phyloP scores from a whole-genome alignment of 1,140 invertebrate genomes.

The Drusus annulatus region DNA sequence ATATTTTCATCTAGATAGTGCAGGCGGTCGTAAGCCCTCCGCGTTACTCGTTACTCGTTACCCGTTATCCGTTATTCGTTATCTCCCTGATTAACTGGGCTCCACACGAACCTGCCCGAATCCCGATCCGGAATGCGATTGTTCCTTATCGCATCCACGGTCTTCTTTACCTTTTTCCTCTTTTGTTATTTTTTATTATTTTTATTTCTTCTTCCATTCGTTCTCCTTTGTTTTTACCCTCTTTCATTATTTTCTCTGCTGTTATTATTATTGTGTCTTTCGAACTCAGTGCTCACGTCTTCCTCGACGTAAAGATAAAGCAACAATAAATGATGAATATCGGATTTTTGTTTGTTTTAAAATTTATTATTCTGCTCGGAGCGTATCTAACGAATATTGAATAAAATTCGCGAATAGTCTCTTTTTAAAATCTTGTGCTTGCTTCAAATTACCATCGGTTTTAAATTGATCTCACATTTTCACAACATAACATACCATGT shows the following conservation, averaged over 20 bases:
- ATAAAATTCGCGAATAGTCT: too few species aligned
- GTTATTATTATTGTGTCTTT: neutral
- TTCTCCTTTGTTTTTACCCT: constrained; percentile 2
- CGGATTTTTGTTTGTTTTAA: too few species aligned
- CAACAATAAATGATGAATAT: neutral
- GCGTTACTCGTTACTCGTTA: neutral
- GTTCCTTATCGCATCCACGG: constrained; percentile 5
- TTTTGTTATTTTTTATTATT: neutral
- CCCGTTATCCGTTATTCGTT: constrained; percentile 3
- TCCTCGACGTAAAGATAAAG: neutral
- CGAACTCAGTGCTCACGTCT: constrained; percentile 3
- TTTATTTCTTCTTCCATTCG: neutral
- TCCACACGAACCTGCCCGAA: constrained; percentile 11
- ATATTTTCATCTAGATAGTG: constrained; percentile 25
- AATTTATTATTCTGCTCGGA: too few species aligned
- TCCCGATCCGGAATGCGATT: constrained; percentile 24
- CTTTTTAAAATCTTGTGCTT: too few species aligned
- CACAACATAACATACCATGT: too few species aligned
- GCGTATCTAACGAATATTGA: too few species aligned
- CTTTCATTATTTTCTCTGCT: neutral
- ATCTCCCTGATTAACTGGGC: constrained; percentile 24
- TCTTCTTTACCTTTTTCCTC: neutral
- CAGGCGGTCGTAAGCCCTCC: constrained; percentile 1
- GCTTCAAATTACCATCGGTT: too few species aligned
- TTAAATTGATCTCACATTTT: too few species aligned